Base-by-base conservation (phyloP, 1,140 invertebrate genomes). In the Halictus rubicundus region DNA sequence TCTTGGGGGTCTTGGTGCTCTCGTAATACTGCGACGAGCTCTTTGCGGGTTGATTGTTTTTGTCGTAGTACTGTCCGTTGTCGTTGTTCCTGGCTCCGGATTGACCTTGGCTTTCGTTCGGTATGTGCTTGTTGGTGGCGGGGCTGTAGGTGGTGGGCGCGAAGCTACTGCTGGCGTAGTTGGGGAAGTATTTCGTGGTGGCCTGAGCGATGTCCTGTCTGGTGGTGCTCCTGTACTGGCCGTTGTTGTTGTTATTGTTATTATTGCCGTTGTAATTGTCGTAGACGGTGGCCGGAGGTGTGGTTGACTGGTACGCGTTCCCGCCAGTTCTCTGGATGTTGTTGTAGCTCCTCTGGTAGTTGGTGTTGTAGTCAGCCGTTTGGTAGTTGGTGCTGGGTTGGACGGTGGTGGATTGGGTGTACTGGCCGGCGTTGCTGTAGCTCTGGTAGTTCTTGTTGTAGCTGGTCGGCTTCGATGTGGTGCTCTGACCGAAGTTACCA, bases 131-230 rank as follows among this genome's bases (percentile, higher is more conserved):
- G n/a, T 91, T 91, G 1, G 91, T 89, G 6, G 90, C 77, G 8
- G 92, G 92, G 70, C 91, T 90, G 65, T 93, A 90, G 6, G 94
- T 94, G 0, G 94, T 94, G 1, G 94, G 94, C 4, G 89, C 85
- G 54, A 93, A 94, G 79, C 89, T 93, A 61, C 91, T 94, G 32
- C 89, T 91, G 14, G 93, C 90, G 68, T 93, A 94, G 49, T 92
- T 93, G 2, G 89, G 83, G 75, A 94, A 93, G 2, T 91, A 85
- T 23, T 90, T 91, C 5, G 74, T 71, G 9, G 86, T 90, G 10
- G 87, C 84, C 65, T 88, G 87, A 49, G 83, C 73, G 70, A 83
- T 14, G 32, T 88, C 80, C 76, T 84, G 75, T 23, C 54, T 86
- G 37, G 89, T 66, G 86, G 89, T 91, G 91, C 93, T 80, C 63